Evolutionary conservation across 2,888 invertebrate genomes (phyloP), one percentile per base, ranked within the genome.

Genomic region (Andrena haemorrhoa): DNA sequence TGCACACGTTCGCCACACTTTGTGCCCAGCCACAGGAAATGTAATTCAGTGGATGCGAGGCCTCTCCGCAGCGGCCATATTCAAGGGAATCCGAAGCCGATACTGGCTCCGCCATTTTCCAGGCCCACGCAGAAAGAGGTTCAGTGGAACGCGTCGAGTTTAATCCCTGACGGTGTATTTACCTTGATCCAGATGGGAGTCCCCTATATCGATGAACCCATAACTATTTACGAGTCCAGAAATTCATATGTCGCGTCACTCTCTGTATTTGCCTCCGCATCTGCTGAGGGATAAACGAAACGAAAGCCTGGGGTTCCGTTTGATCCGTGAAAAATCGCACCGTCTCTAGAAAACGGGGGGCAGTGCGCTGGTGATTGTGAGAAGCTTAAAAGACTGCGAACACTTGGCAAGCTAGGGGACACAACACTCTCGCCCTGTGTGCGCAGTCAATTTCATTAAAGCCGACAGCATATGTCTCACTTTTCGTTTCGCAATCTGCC

Each of bases 361-460:
- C 41, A 41, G 16, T 16, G 41, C 12, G 41, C 41, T 1, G 4
- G 16, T 41, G 41, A 16, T 41, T 41, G 41, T 5, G 41, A 41
- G 41, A 41, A 16, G 41, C 16, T 41, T 41, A 41, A 16, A 41
- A 41, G 41, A 41, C 41, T 41, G 41, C 41, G 41, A 41, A 41
- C 41, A 41, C 41, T 75, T 35, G 63, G 60, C 63, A 63, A 68
- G 51, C 31, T 26, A 60, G 20, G 6, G 31, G 12, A 26, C 7
- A 16, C 33, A 35, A n/a, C 20, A 56, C 10, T 16, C 16, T 23
- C 77, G 33, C 47, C 10, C 1, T 51, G 41, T 81, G 81, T 75
- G 81, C 53, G 10, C 66, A 33, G 47, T 82, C 49, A 75, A 83
- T 83, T 87, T 75, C 75, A 75, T 79, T 75, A 64, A 65, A 82